Conservation (phyloP, 1,140 invertebrate species). For the Orussus abietinus region DNA sequence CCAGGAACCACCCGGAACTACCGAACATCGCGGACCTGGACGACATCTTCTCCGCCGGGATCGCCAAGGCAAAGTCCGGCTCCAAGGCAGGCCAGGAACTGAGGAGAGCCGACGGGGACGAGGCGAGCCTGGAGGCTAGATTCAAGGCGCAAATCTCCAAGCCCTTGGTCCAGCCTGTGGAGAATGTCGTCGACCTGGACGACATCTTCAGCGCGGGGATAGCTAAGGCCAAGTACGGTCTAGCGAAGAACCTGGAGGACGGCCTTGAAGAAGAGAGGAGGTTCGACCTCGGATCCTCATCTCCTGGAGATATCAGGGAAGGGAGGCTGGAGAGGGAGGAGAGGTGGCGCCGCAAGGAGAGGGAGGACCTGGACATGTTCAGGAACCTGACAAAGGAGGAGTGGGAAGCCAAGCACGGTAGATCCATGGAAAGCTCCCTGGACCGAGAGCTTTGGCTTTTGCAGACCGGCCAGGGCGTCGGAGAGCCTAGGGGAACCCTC, state of each 20-base stretch:
- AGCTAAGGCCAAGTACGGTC: constrained; percentile 30
- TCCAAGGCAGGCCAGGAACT: constrained; percentile 13
- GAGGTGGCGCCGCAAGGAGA: constrained; percentile 33
- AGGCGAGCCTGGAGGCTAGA: background rate
- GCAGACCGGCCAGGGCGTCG: no score
- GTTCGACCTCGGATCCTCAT: no score
- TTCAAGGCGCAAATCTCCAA: no score
- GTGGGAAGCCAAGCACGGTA: constrained; percentile 44
- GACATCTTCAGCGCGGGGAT: constrained; percentile 41
- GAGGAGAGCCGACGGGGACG: background rate
- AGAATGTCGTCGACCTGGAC: constrained; percentile 30
- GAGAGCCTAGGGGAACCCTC: no score
- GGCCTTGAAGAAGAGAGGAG: no score
- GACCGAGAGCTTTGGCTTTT: no score
- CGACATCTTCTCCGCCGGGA: constrained; percentile 31
- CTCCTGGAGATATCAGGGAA: no score
- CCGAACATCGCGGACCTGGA: constrained; percentile 27
- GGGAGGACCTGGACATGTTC: constrained; percentile 34
- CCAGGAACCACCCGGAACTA: constrained; percentile 20
- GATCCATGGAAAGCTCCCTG: constrained; percentile 18
- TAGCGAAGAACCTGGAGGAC: no score
- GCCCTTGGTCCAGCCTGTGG: no score
- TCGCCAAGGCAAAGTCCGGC: constrained; percentile 22
- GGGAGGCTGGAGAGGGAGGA: constrained; percentile 17
- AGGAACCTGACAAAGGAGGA: constrained; percentile 49